Evolutionary conservation across 2,113 vertebrate genomes (phyloP), one percentile per base, ranked within the genome.

Genomic region (Sinosuthora webbiana): DNA sequence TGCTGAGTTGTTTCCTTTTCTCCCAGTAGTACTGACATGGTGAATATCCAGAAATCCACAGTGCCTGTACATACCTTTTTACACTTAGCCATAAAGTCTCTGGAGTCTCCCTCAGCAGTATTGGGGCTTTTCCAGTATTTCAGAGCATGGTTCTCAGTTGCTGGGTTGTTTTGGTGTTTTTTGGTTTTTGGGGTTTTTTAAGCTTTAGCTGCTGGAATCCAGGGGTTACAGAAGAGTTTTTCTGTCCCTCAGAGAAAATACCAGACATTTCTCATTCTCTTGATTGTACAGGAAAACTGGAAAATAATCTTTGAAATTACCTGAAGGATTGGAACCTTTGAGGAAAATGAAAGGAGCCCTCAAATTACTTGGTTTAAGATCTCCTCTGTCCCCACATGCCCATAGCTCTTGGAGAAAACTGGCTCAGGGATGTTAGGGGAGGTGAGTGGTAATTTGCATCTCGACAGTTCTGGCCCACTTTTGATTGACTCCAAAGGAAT

Each of bases 401-500:
- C 15, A 6, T 63, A 37, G 39, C n/a, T 89, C 15, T 70, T 74
- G 42, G 63, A 62, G 53, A 86, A 80, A 90, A 95, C 23, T 74
- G 70, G 8, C 44, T 89, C 44, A 56, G 91, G 27, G n/a, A 39
- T 3, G 5, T 8, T 70, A 71, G 33, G 50, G 86, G 64, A 83
- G 33, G 25, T 74, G 79, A 92, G 39, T 19, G 33, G 18, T 67
- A 67, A 92, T 94, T 94, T 93, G 77, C 91, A 87, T 89, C 73
- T 78, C 4, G 17, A 13, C 68, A 90, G 67, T 68, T 67, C 62
- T 78, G 56, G 71, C 55, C 74, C 45, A 80, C 11, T 21, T 90
- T 94, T 93, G 90, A 88, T 81, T 94, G 86, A 94, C 80, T 95
- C 80, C 73, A 83, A 63, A 94, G 80, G 80, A 92, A 92, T 95